Base-by-base conservation (phyloP, 1,140 invertebrate species). In the Bombus superbus region DNA sequence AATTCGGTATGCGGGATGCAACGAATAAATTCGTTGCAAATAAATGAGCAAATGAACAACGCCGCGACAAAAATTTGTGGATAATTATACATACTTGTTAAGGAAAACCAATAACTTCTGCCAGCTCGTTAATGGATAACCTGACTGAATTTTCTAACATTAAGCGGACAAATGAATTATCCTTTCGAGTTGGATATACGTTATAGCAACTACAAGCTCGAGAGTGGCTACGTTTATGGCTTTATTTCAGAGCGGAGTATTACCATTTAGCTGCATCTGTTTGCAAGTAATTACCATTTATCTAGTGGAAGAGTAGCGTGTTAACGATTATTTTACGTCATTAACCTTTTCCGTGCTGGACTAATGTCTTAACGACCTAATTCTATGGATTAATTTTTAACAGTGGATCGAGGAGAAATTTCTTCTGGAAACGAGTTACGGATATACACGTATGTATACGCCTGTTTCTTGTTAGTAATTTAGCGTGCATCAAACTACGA, bases 271-370 rank as follows among this genome's bases (percentile, higher is more conserved):
- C 69, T 72, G 69, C 28, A 42, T 72, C 38, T 72, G 40, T 72
- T 72, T 42, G 69, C 69, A 72, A 25, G 25, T 72, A 72, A 72
- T 72, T 71, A 71, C 38, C 38, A 71, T 71, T 69, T 72, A 72
- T n/a, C 40, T 28, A n/a, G 10, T 15, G 35, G 28, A 25, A 72
- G 28, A 72, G 69, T 72, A 72, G 40, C 11, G 40, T 28, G 69
- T 72, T 72, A 72, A 72, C 69, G 69, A 72, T 72, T 72, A 15
- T n/a, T 72, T 42, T 72, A n/a, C 40, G 40, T 72, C 69, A n/a
- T 72, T 71, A 71, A 72, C 28, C 25, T n/a, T 42, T 42, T 42
- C 69, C n/a, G 13, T 22, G 5, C 40, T n/a, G 5, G 28, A 40
- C 22, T 72, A 72, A 42, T 72, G 42, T 42, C 69, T 40, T n/a